phyloP scores from a whole-genome alignment of 2,797 vertebrate species.

The Eidolon dupreanum region DNA sequence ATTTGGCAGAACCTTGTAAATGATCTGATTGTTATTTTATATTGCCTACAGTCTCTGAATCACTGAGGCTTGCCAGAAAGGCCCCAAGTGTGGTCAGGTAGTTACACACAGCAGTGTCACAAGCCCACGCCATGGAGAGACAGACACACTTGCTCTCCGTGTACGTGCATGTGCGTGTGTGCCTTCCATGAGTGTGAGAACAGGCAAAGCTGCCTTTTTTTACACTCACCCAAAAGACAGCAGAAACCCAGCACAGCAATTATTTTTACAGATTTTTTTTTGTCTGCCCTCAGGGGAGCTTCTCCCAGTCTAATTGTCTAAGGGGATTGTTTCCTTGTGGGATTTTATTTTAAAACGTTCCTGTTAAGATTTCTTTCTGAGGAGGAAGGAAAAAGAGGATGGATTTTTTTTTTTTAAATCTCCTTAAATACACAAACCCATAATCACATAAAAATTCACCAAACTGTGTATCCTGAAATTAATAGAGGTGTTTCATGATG shows the following conservation, averaged over 20 bases:
- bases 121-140: slow-evolving; percentile 61
- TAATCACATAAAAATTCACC: slow-evolving; percentile 80
- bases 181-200: not conserved
- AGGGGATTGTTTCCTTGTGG: slow-evolving; percentile 85
- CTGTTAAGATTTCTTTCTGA: slow-evolving; percentile 82
- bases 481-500: slow-evolving; percentile 83
- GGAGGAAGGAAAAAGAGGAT: slow-evolving; percentile 48
- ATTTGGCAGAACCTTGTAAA: slow-evolving; percentile 90
- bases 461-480: slow-evolving; percentile 81
- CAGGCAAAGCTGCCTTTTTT: slow-evolving; percentile 69
- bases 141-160: slow-evolving; percentile 40
- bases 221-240: slow-evolving; percentile 83
- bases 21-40: slow-evolving; percentile 89
- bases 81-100: slow-evolving; percentile 82
- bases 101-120: slow-evolving; percentile 82
- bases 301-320: slow-evolving; percentile 88
- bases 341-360: slow-evolving; percentile 87
- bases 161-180: not conserved
- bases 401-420: slow-evolving; percentile 54
- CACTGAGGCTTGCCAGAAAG: slow-evolving; percentile 82
- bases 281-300: slow-evolving; percentile 85
- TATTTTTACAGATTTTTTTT: slow-evolving; percentile 87
- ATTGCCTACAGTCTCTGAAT: slow-evolving; percentile 86
- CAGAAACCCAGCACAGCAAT: slow-evolving; percentile 84
- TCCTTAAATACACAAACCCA: slow-evolving; percentile 66